These are phyloP conservation scores for Dendrolimus pini DNA, from an alignment of 2,888 invertebrate species.

Conservation along the genomic window DNA sequence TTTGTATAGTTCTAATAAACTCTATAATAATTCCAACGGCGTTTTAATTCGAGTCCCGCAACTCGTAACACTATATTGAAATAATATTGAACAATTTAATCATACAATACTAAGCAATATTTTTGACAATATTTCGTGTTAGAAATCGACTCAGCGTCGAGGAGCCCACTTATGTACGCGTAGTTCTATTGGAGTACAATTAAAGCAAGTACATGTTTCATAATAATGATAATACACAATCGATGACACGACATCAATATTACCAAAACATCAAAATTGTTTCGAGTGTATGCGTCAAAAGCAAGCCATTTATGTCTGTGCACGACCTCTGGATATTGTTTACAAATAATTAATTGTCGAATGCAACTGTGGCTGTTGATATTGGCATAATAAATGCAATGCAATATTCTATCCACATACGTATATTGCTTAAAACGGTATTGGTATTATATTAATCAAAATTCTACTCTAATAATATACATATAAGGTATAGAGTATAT, in stretches of 20 bases:
- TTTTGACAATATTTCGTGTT: too few species aligned
- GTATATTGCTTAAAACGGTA: conserved; percentile 5
- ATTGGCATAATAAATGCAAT: conserved; percentile 66
- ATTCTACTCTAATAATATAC: conserved; percentile 16
- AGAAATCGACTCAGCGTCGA: too few species aligned
- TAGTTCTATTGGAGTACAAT: too few species aligned
- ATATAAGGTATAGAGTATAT: conserved; percentile 18
- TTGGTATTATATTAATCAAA: conserved; percentile 14
- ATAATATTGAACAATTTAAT: too few species aligned
- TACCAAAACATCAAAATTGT: background rate
- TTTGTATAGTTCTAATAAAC: too few species aligned
- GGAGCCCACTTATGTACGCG: too few species aligned
- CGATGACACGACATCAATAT: background rate
- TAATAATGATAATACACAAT: too few species aligned
- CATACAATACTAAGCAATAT: too few species aligned
- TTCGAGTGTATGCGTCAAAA: conserved; percentile 21
- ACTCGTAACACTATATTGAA: too few species aligned
- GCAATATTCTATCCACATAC: conserved; percentile 43
- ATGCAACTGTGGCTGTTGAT: conserved; percentile 66
- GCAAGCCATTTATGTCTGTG: conserved; percentile 47
- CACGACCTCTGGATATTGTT: conserved; percentile 56
- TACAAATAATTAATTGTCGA: conserved; percentile 74
- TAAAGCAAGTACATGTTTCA: too few species aligned
- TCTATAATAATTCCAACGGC: too few species aligned
- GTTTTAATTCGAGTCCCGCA: too few species aligned